Evolutionary conservation across 2,888 invertebrate genomes (phyloP).

Genomic region (Scaptomyza caliginosa): DNA sequence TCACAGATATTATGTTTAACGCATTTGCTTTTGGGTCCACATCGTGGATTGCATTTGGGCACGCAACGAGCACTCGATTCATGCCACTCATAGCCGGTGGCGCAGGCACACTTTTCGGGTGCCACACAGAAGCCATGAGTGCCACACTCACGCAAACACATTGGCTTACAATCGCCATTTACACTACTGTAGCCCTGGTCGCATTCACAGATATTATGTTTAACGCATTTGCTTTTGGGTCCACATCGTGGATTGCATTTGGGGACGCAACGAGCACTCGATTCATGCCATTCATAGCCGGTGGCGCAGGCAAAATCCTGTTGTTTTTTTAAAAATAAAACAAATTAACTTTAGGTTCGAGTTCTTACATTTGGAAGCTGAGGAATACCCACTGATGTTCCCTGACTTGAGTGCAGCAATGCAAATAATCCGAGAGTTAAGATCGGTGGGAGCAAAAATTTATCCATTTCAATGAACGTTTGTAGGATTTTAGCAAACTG

Average conservation of each 20-base stretch:
- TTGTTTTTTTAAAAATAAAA: too few species aligned
- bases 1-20: not conserved
- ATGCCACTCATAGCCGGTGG: too few species aligned
- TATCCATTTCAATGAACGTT: not conserved
- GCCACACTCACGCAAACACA: not conserved
- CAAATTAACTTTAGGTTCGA: too few species aligned
- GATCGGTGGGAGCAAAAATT: not conserved
- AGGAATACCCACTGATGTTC: not conserved
- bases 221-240: not conserved
- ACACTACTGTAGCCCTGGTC: not conserved
- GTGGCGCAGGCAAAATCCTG: too few species aligned
- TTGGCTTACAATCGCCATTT: not conserved
- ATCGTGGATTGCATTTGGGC: not conserved
- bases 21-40: not conserved
- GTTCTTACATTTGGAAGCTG: not conserved
- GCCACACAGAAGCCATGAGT: not conserved
- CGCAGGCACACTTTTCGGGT: not conserved
- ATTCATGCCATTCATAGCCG: not conserved
- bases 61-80: too few species aligned
- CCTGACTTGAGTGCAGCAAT: not conserved
- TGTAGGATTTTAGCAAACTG: slow-evolving; percentile 4
- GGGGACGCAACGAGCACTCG: too few species aligned
- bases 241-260: not conserved
- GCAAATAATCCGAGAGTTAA: slow-evolving; percentile 3
- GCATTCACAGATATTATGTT: not conserved